phyloP scores from a whole-genome alignment of 2,888 invertebrate species.

The Clitarchus hookeri region DNA sequence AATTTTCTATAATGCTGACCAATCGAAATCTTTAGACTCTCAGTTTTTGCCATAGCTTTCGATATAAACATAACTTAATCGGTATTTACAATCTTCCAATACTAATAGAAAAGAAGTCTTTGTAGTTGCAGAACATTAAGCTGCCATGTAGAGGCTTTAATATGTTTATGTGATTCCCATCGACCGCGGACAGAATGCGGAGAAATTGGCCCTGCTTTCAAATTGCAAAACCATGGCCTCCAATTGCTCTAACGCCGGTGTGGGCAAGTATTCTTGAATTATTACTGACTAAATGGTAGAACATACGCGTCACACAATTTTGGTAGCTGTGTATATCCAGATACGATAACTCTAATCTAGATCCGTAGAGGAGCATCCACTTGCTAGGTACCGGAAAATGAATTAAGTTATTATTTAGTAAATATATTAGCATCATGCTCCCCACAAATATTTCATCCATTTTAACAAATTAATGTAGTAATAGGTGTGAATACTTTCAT shows the following conservation, averaged over 20 bases:
- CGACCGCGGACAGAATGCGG: slow-evolving; percentile 44
- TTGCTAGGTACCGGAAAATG: no score
- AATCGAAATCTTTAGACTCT: no score
- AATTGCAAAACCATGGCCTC: slow-evolving; percentile 43
- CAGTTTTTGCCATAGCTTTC: no score
- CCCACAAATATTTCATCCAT: no score
- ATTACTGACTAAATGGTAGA: slow-evolving; percentile 42
- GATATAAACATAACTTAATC: no score
- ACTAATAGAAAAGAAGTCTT: slow-evolving; percentile 39
- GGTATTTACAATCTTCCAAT: no score
- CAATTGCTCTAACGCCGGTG: slow-evolving; percentile 37
- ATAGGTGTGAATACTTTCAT: no score
- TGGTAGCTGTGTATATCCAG: slow-evolving; percentile 43
- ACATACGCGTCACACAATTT: slow-evolving; percentile 42
- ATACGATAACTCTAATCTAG: slow-evolving; percentile 43
- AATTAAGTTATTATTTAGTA: slow-evolving; percentile 31
- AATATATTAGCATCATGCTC: no score
- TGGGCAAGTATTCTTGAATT: slow-evolving; percentile 42
- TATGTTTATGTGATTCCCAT: slow-evolving; percentile 44
- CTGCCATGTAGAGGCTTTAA: slow-evolving; percentile 41
- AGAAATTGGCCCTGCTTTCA: slow-evolving; percentile 44
- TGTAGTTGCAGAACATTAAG: slow-evolving; percentile 44
- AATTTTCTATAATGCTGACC: no score
- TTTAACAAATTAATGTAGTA: no score
- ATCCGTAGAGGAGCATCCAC: no score